Conservation (phyloP, 2,888 invertebrate genomes). For the Pediacus dermestoides region DNA sequence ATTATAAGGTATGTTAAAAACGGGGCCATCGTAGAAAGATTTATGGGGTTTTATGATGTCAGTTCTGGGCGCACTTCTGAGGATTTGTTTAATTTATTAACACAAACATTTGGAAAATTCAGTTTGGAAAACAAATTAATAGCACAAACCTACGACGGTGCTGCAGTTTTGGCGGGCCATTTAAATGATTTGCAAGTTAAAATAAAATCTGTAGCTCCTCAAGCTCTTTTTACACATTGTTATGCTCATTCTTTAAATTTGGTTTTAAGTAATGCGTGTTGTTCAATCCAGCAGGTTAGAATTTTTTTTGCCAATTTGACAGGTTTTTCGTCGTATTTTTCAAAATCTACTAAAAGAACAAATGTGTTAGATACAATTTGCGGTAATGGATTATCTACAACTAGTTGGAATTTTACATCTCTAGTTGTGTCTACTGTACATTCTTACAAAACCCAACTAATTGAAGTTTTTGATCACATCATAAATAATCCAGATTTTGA, state of each 20-base stretch:
- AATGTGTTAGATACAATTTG: conserved; percentile 16
- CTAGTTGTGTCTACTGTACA: conserved; percentile 5
- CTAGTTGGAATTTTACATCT: conserved; percentile 12
- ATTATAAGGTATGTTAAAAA: conserved; percentile 32
- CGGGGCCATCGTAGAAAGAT: conserved; percentile 32
- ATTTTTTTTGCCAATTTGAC: conserved; percentile 25
- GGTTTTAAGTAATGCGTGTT: conserved; percentile 21
- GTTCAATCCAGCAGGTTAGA: conserved; percentile 14
- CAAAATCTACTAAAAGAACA: conserved; percentile 26
- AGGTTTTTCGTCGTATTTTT: conserved; percentile 24
- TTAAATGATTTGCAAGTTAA: conserved; percentile 35
- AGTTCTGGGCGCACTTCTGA: conserved; percentile 29
- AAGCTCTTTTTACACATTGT: conserved; percentile 31
- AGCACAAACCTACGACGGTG: conserved; percentile 37
- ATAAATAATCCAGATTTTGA: conserved; percentile 13
- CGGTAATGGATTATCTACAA: conserved; percentile 4
- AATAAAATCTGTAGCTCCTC: conserved; percentile 26
- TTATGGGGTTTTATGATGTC: conserved; percentile 35
- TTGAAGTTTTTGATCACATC: conserved; percentile 15
- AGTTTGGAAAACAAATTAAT: conserved; percentile 33
- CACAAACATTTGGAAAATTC: conserved; percentile 26
- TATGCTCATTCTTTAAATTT: conserved; percentile 31
- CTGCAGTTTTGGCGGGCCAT: conserved; percentile 31
- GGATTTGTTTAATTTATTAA: conserved; percentile 29
- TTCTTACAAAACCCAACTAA: conserved; percentile 7